phyloP scores from a whole-genome alignment of 2,797 vertebrate species.

The Enteromius treurensis region DNA sequence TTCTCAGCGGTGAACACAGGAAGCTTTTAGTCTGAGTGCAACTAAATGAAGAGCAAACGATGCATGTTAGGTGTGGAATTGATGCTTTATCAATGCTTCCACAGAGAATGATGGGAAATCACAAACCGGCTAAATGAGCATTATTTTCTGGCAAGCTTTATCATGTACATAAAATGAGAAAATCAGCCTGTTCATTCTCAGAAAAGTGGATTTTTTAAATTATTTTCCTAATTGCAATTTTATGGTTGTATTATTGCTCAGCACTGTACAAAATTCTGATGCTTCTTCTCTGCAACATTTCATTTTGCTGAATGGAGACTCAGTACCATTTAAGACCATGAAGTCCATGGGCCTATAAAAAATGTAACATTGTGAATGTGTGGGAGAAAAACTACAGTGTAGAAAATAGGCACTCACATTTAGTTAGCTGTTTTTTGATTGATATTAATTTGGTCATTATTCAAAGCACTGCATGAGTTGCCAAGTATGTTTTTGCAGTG shows the following conservation, averaged over 20 bases:
- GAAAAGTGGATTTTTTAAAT: not conserved
- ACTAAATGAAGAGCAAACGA: not conserved
- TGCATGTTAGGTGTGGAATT: not conserved
- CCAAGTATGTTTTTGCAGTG: not conserved
- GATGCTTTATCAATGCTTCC: not conserved
- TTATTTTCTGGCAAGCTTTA: constrained; percentile 1
- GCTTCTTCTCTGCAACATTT: not conserved
- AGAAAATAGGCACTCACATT: not conserved
- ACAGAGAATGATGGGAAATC: not conserved
- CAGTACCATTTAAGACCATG: not conserved
- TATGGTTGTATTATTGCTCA: not conserved
- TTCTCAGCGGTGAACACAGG: not conserved
- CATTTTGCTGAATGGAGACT: not conserved
- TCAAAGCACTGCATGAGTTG: not conserved
- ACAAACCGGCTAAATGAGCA: not conserved
- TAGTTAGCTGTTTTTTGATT: not conserved
- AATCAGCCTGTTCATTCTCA: not conserved
- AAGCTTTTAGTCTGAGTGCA: not conserved
- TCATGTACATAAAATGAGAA: not conserved
- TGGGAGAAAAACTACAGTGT: not conserved
- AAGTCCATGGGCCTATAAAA: not conserved
- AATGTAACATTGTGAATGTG: not conserved
- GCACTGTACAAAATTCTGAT: not conserved
- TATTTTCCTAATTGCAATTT: not conserved
- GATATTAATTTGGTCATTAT: not conserved